A percentile compares a stretch with the other conserved stretches of the same genome.
Conservation (phyloP, 2,797 vertebrate species). For the Falco concolor region DNA sequence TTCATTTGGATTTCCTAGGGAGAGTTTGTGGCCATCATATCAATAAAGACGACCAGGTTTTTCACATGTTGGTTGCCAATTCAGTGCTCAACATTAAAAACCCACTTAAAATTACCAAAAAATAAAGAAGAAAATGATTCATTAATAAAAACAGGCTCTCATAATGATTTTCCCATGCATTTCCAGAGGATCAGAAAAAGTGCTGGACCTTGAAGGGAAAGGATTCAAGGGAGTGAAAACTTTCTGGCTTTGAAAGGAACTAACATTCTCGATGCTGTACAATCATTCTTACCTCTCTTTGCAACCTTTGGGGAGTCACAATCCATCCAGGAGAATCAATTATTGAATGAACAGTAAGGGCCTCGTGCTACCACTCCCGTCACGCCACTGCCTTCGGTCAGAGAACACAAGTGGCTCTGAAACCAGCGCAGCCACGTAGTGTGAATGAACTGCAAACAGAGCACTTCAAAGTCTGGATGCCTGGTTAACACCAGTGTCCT, state of each 20-base stretch:
- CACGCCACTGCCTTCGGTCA: not conserved
- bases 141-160: not conserved
- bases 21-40: not conserved
- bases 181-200: not conserved
- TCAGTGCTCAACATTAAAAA: not conserved
- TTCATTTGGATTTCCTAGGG: not conserved
- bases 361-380: not conserved
- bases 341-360: not conserved
- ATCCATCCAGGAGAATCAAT: slow-evolving; percentile 5
- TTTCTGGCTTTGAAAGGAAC: not conserved
- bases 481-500: not conserved
- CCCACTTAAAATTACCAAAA: not conserved
- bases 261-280: not conserved
- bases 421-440: not conserved
- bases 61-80: not conserved
- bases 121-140: not conserved
- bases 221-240: not conserved
- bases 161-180: not conserved
- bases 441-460: not conserved
- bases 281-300: slow-evolving; percentile 27
- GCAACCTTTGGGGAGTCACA: not conserved
- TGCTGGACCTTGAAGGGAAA: not conserved
- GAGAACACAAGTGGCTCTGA: not conserved
- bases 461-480: not conserved
- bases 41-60: not conserved